Evolutionary conservation across 2,888 invertebrate species (phyloP).

Genomic region (Rugalucina vietnamica): DNA sequence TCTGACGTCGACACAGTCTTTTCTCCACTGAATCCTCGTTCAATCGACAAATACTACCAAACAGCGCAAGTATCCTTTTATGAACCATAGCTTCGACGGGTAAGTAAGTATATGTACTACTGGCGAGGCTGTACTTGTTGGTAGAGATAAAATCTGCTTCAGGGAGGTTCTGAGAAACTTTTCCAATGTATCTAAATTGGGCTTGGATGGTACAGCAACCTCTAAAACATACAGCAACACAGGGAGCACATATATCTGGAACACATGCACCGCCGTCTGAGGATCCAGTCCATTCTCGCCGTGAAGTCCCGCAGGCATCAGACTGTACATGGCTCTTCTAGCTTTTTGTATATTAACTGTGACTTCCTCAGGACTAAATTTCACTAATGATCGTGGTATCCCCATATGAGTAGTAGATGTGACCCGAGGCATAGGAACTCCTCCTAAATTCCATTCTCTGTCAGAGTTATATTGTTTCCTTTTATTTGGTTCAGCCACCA

Average conservation of each 20-base stretch:
- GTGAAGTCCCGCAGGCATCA: background rate
- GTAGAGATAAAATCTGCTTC: too few relatives aligned
- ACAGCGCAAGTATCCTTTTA: too few relatives aligned
- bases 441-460: background rate
- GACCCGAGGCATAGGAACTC: background rate
- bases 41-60: too few relatives aligned
- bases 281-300: background rate
- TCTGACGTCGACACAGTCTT: too few relatives aligned
- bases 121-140: too few relatives aligned
- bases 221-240: background rate
- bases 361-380: background rate
- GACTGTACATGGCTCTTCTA: background rate
- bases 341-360: background rate
- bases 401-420: background rate
- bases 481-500: background rate
- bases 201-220: background rate
- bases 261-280: background rate
- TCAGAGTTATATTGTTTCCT: background rate
- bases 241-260: background rate
- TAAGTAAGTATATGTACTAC: too few relatives aligned
- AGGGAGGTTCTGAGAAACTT: background rate
- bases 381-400: background rate
- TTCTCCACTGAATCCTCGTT: too few relatives aligned
- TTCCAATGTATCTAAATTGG: background rate
- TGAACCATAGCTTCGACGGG: too few relatives aligned